Base-by-base conservation (phyloP, 2,888 invertebrate genomes). In the Phortica magna region DNA sequence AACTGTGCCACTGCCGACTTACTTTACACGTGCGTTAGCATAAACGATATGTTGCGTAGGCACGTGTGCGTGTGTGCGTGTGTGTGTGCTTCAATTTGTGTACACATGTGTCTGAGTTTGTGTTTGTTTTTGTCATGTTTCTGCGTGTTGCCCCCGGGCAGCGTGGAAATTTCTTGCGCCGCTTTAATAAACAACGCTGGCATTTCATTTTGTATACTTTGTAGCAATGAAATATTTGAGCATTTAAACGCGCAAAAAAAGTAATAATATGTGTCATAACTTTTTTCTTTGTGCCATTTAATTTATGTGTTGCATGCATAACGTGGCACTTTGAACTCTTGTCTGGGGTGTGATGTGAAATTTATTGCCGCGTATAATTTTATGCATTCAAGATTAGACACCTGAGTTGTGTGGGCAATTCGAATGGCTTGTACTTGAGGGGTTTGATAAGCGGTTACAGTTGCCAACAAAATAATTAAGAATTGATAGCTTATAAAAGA, bases 81-180 rank as follows among this genome's bases (percentile, higher is more conserved):
- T 68, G 65, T 76, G 19, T 48, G 67, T 9, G 31, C 31, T 4
- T 31, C 5, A 31, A 31, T 57, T 39, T 59, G 48, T 48, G 48
- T 2, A 14, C 48, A 9, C 48, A 12, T 48, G 48, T 5, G 48
- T 48, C 14, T 48, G 14, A 14, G 9, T 48, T 12, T 12, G 48
- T 64, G 31, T 73, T 64, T 55, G 31, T 55, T 22, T 31, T 76
- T 39, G 59, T 73, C 80, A 84, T 80, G 81, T 80, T 81, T 76
- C 19, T 17, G n/a, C 17, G 73, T 76, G 68, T 78, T 79, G 80
- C 77, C 79, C 79, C 74, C 76, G 71, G 59, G 75, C 72, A 76
- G 73, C 43, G 42, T 14, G 39, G 70, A 59, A 59, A 81, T 61
- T 17, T 22, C 61, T 17, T 14, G 61, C 19, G 61, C 7, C 7